These are phyloP conservation scores for Clytia hemisphaerica DNA, from an alignment of 30 jellyfish, hydroid and myxozoan species.

Conservation along the genomic window DNA sequence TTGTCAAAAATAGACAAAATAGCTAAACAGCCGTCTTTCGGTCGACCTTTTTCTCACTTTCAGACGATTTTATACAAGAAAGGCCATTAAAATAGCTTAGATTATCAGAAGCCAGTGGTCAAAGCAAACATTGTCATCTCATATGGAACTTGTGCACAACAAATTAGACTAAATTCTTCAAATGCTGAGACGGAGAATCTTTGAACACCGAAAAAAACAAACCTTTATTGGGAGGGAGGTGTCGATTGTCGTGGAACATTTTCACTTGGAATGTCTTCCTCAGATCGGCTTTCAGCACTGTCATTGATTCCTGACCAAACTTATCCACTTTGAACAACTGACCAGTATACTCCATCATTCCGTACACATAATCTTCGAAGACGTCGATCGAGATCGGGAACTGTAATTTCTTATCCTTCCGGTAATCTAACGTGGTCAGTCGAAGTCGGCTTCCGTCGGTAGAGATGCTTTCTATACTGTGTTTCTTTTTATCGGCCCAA, in stretches of 20 bases:
- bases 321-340: constrained; percentile 52
- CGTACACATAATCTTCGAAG: constrained; percentile 68
- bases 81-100: neutral
- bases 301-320: constrained; percentile 50
- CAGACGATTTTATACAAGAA: neutral
- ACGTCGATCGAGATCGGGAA: constrained; percentile 66
- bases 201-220: neutral
- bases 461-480: constrained; percentile 43
- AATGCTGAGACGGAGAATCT: neutral
- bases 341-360: constrained; percentile 56
- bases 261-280: constrained; percentile 32
- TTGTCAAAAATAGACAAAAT: neutral
- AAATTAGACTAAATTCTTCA: neutral
- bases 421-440: constrained; percentile 30
- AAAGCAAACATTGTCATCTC: no score
- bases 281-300: constrained; percentile 34
- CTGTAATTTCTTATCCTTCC: constrained; percentile 8
- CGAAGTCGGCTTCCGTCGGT: constrained; percentile 71
- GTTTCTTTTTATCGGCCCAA: constrained; percentile 94
- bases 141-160: no score
- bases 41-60: neutral
- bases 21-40: neutral
- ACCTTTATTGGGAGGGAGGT: constrained; percentile 39
- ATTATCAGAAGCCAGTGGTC: neutral
- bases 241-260: constrained; percentile 49